Evolutionary conservation across 2,113 vertebrate genomes (phyloP).

Genomic region (Formicarius rufipectus): DNA sequence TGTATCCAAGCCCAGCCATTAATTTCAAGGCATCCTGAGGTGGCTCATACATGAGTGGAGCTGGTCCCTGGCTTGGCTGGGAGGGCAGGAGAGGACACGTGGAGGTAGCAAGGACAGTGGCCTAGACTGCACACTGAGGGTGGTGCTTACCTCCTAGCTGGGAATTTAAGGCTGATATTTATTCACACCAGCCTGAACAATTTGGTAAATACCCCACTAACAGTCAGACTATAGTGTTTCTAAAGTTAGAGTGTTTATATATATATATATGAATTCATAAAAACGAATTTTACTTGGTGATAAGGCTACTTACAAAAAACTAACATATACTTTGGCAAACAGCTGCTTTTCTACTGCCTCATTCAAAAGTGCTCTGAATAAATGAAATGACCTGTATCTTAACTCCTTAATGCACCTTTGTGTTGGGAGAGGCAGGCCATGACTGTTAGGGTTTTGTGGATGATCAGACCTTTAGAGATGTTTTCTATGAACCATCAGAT

Average conservation of each 20-base stretch:
- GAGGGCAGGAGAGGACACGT: neutral
- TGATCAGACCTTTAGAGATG: neutral
- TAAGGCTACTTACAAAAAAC: neutral
- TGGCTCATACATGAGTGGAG: neutral
- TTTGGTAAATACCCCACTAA: neutral
- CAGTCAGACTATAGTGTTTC: neutral
- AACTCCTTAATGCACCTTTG: neutral
- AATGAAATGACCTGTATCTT: neutral
- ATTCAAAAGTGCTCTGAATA: neutral
- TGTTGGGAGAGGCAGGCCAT: neutral
- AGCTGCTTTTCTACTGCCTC: neutral
- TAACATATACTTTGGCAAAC: neutral
- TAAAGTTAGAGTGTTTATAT: neutral
- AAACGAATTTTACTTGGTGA: neutral
- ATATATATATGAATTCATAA: neutral
- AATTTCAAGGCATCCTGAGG: neutral
- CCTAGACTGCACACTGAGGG: neutral
- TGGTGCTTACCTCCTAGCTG: neutral
- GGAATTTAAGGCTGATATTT: neutral
- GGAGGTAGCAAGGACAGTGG: neutral
- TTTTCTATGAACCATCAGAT: neutral
- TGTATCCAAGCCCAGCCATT: neutral
- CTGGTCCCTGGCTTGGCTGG: neutral
- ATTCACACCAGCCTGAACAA: neutral
- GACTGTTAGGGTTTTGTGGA: neutral